Conservation (phyloP, 1,140 invertebrate genomes). For the Cecropterus lyciades region DNA sequence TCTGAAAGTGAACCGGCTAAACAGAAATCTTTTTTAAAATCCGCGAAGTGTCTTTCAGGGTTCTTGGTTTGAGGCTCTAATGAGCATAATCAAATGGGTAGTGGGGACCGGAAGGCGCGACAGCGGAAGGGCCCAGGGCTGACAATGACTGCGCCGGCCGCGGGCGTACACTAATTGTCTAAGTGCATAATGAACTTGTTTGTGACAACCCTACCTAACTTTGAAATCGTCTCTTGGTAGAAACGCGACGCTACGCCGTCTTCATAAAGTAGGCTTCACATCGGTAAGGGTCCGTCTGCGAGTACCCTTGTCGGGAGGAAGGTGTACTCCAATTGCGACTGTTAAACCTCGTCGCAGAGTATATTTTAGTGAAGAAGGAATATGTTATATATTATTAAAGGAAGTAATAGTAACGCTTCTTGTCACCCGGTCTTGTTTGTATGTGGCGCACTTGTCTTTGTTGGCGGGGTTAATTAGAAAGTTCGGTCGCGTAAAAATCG, state of each 20-base stretch:
- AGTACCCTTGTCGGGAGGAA: slow-evolving; percentile 11
- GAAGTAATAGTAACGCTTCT: slow-evolving; percentile 62
- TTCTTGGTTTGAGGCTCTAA: slow-evolving; percentile 49
- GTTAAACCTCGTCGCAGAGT: slow-evolving; percentile 33
- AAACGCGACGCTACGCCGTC: slow-evolving; percentile 41
- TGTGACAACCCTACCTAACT: slow-evolving; percentile 68
- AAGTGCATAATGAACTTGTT: slow-evolving; percentile 82
- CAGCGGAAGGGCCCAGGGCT: slow-evolving; percentile 72
- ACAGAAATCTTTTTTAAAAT: slow-evolving; percentile 40
- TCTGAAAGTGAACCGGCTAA: slow-evolving; percentile 18
- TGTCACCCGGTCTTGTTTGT: slow-evolving; percentile 67
- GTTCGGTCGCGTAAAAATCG: slow-evolving; percentile 57
- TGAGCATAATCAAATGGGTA: slow-evolving; percentile 66
- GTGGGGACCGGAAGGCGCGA: slow-evolving; percentile 58
- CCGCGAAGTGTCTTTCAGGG: slow-evolving; percentile 39
- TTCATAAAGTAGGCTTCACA: slow-evolving; percentile 31
- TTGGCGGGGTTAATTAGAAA: slow-evolving; percentile 75
- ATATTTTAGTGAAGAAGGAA: slow-evolving; percentile 31
- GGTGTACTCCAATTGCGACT: slow-evolving; percentile 17
- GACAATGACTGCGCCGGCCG: slow-evolving; percentile 63
- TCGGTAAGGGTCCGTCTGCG: not conserved
- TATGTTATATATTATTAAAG: slow-evolving; percentile 54
- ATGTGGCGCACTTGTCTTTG: slow-evolving; percentile 62
- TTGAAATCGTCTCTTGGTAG: slow-evolving; percentile 32
- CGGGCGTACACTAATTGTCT: slow-evolving; percentile 80